A percentile compares a stretch with the other conserved stretches of the same genome.
These are phyloP conservation scores for Tokudaia muenninki DNA, from an alignment of 2,797 vertebrate genomes.

Conservation along the genomic window DNA sequence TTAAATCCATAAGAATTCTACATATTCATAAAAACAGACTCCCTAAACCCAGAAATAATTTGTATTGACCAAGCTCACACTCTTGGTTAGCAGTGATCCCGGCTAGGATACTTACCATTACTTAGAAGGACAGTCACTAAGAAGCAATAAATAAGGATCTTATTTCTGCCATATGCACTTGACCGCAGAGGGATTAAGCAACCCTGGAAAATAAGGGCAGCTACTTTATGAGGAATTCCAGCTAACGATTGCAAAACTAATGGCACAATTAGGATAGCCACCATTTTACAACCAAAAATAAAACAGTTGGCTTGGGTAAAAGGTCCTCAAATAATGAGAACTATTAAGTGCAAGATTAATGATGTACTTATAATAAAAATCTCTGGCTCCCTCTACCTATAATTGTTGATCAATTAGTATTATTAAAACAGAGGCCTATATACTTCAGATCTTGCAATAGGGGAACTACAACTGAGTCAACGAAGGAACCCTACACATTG, in stretches of 20 bases:
- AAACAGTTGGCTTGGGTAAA: slow-evolving; percentile 30
- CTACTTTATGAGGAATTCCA: slow-evolving; percentile 18
- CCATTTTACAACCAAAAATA: background rate
- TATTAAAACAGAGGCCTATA: background rate
- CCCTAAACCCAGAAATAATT: background rate
- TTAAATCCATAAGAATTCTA: background rate
- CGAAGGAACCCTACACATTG: background rate
- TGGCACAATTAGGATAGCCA: background rate
- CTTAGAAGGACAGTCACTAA: background rate
- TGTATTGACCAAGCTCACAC: background rate
- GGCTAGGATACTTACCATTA: background rate
- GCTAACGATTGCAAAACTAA: background rate
- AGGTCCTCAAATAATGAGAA: background rate
- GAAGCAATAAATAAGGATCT: background rate
- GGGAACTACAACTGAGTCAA: background rate
- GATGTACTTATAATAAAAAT: background rate
- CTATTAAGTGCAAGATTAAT: background rate
- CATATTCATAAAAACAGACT: background rate
- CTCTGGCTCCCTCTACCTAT: background rate
- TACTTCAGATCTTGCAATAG: background rate
- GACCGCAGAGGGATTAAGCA: background rate
- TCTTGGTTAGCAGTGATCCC: background rate
- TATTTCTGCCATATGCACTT: background rate
- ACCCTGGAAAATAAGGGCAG: background rate
- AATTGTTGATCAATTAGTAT: background rate